Conservation (phyloP, 2,113 vertebrate species). For the Puffinus mauretanicus region DNA sequence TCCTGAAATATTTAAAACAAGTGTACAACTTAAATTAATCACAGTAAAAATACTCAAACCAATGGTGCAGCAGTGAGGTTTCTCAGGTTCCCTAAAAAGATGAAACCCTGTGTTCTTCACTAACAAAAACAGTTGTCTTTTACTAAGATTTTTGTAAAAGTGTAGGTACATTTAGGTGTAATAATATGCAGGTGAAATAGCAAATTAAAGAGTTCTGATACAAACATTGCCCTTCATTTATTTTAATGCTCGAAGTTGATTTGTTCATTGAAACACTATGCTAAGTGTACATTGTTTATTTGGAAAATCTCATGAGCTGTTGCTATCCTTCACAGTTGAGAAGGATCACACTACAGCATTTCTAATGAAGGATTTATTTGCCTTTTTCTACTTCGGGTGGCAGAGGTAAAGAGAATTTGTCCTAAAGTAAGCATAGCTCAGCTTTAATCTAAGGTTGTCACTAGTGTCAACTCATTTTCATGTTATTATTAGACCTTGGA, state of each 20-base stretch:
- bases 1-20: background rate
- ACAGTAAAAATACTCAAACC: background rate
- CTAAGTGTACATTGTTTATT: background rate
- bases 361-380: conserved; percentile 37
- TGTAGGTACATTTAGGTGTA: background rate
- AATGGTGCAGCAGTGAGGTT: background rate
- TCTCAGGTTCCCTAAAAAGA: background rate
- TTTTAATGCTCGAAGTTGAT: background rate
- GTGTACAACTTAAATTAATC: background rate
- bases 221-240: background rate
- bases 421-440: conserved; percentile 20
- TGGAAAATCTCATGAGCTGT: background rate
- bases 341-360: background rate
- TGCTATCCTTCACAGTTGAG: background rate
- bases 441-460: conserved; percentile 16
- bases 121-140: background rate
- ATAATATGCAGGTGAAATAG: background rate
- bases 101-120: background rate
- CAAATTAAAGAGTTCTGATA: background rate
- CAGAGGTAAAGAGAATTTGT: conserved; percentile 15
- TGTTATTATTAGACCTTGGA: conserved; percentile 40
- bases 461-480: conserved; percentile 39
- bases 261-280: background rate
- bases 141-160: background rate
- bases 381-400: background rate